phyloP scores from a whole-genome alignment of 1,140 invertebrate species.

The Aphelinus atriplicis region DNA sequence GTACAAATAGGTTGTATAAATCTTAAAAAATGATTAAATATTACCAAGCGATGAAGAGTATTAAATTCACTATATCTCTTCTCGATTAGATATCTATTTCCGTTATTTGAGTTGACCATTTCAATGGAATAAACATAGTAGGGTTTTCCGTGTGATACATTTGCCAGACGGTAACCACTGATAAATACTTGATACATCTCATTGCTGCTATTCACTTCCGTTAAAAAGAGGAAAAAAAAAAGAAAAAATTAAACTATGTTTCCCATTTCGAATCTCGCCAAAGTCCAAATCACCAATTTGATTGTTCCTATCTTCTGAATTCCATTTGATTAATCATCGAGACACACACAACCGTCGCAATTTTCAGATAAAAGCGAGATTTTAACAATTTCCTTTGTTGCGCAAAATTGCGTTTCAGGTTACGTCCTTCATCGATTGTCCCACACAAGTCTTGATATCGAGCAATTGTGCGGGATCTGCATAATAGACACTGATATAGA shows the following conservation, averaged over 20 bases:
- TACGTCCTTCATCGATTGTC: slow-evolving; percentile 26
- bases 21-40: slow-evolving; percentile 27
- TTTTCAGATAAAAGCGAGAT: background rate
- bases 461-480: too few relatives aligned
- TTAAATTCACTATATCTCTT: slow-evolving; percentile 73
- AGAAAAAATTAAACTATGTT: background rate
- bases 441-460: too few relatives aligned
- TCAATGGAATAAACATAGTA: slow-evolving; percentile 71
- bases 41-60: slow-evolving; percentile 70
- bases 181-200: slow-evolving; percentile 64
- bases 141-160: slow-evolving; percentile 62
- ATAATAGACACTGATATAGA: too few relatives aligned
- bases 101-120: slow-evolving; percentile 60
- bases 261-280: background rate
- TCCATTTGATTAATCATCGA: background rate
- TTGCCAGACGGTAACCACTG: slow-evolving; percentile 61
- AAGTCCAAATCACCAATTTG: background rate
- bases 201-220: slow-evolving; percentile 42
- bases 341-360: background rate
- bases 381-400: slow-evolving; percentile 12
- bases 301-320: background rate
- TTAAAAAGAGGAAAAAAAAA: background rate
- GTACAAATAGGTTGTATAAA: background rate
- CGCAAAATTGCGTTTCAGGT: slow-evolving; percentile 17
- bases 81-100: slow-evolving; percentile 65